Conservation (phyloP, 2,888 invertebrate species). For the Myopa tessellatipennis region DNA sequence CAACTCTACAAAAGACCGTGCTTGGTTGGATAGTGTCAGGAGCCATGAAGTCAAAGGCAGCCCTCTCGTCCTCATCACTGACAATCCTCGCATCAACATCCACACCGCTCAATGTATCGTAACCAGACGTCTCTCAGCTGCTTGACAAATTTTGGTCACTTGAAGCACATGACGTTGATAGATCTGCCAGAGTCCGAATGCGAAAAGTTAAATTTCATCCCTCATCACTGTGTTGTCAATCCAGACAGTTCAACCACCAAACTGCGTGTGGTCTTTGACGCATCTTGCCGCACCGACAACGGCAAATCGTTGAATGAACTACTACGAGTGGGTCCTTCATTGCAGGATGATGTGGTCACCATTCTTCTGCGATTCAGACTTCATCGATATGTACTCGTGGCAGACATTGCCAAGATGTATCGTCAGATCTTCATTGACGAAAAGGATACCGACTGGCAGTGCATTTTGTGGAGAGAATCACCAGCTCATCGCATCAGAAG, state of each 20-base stretch:
- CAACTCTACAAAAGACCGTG: slow-evolving; percentile 34
- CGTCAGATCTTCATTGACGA: slow-evolving; percentile 33
- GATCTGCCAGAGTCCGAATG: neutral
- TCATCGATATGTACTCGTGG: slow-evolving; percentile 28
- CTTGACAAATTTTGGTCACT: neutral
- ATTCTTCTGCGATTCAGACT: neutral
- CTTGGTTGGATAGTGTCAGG: slow-evolving; percentile 41
- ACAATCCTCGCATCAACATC: neutral
- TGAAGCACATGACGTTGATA: slow-evolving; percentile 35
- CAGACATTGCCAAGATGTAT: slow-evolving; percentile 37
- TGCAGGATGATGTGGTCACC: no score
- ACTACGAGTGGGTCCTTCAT: no score
- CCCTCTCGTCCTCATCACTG: neutral
- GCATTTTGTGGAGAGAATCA: slow-evolving; percentile 12
- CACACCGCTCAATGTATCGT: neutral
- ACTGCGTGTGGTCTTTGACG: no score
- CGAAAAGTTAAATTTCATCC: slow-evolving; percentile 22
- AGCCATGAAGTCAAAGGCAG: slow-evolving; percentile 1
- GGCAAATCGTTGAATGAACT: no score
- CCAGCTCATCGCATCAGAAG: no score
- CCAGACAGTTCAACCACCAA: slow-evolving; percentile 33
- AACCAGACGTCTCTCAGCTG: neutral
- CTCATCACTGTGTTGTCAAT: slow-evolving; percentile 39
- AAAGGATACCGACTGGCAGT: slow-evolving; percentile 37
- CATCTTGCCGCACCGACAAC: no score